A percentile compares a stretch with the other conserved stretches of the same genome.
These are phyloP conservation scores for Sinopyrophorus schimmeli DNA, from an alignment of 2,888 invertebrate genomes.

Conservation along the genomic window DNA sequence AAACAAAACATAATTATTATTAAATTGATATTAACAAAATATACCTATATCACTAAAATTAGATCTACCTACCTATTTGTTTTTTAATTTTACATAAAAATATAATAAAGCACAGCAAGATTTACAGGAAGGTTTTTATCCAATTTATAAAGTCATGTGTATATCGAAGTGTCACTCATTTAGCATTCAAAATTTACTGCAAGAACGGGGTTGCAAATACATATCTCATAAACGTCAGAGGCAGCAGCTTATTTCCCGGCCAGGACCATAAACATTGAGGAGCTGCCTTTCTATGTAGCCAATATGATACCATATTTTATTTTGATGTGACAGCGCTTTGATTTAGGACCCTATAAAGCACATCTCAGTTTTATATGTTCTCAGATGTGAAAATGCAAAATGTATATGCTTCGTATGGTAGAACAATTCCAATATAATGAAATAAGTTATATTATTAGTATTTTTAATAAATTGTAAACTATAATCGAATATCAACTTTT, in stretches of 20 bases:
- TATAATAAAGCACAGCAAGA: too few relatives aligned
- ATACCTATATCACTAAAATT: too few relatives aligned
- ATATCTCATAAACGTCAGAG: slow-evolving; percentile 55
- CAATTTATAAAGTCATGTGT: slow-evolving; percentile 40
- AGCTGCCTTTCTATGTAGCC: slow-evolving; percentile 52
- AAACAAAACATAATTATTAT: too few relatives aligned
- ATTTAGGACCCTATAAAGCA: slow-evolving; percentile 52
- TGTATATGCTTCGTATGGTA: slow-evolving; percentile 35
- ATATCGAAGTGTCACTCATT: slow-evolving; percentile 38
- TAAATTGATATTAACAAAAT: too few relatives aligned
- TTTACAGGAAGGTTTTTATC: too few relatives aligned
- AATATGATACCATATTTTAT: slow-evolving; percentile 54
- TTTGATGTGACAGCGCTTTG: slow-evolving; percentile 53
- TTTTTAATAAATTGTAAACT: too few relatives aligned
- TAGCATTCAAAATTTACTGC: slow-evolving; percentile 38
- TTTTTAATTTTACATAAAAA: too few relatives aligned
- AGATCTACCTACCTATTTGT: too few relatives aligned
- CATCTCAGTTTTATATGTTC: slow-evolving; percentile 46
- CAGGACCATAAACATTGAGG: slow-evolving; percentile 51
- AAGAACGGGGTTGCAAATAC: slow-evolving; percentile 40
- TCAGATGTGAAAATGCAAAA: slow-evolving; percentile 40
- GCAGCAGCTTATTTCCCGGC: slow-evolving; percentile 50
- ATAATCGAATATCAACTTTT: too few relatives aligned
- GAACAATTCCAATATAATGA: slow-evolving; percentile 34
- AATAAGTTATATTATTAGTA: too few relatives aligned